phyloP scores from a whole-genome alignment of 2,888 invertebrate species.

The Hyposoter dolosus region DNA sequence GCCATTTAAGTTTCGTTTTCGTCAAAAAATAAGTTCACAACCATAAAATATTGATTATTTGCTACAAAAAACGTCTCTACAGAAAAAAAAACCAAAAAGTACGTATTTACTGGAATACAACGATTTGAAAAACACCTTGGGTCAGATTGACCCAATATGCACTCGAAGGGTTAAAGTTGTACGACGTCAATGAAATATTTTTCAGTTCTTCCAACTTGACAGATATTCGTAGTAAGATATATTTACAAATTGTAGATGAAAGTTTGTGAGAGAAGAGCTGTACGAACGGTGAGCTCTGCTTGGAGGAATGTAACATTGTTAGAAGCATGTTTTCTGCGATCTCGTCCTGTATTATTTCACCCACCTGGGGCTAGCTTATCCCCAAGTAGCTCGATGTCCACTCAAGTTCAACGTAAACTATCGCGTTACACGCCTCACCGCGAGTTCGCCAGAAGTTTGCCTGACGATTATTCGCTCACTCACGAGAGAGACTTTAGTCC shows the following conservation, averaged over 20 bases:
- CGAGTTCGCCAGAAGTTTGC: conserved; percentile 50
- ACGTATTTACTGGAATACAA: too few species aligned
- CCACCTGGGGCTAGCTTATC: conserved; percentile 65
- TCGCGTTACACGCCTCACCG: conserved; percentile 68
- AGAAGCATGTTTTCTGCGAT: not conserved
- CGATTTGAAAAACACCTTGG: too few species aligned
- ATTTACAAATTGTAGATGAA: not conserved
- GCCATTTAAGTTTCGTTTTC: not conserved
- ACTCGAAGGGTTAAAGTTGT: not conserved
- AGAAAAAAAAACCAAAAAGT: too few species aligned
- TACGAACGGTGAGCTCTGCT: not conserved
- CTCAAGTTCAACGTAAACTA: conserved; percentile 73
- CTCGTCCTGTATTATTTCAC: conserved; percentile 56
- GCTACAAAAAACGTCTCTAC: too few species aligned
- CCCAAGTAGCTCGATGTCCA: conserved; percentile 66
- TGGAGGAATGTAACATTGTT: conserved; percentile 10
- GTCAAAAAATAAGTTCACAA: not conserved
- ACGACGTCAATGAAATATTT: not conserved
- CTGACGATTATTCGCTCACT: conserved; percentile 56
- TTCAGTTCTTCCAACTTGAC: not conserved
- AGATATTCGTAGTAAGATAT: not conserved
- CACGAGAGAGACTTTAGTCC: not conserved
- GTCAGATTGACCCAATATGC: too few species aligned
- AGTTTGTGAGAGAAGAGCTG: not conserved
- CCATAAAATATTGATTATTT: not conserved